Percentiles rank a stretch among this genome's conserved stretches.
Evolutionary conservation across 2,797 vertebrate genomes (phyloP).

Genomic region (Chrysocyon brachyurus): DNA sequence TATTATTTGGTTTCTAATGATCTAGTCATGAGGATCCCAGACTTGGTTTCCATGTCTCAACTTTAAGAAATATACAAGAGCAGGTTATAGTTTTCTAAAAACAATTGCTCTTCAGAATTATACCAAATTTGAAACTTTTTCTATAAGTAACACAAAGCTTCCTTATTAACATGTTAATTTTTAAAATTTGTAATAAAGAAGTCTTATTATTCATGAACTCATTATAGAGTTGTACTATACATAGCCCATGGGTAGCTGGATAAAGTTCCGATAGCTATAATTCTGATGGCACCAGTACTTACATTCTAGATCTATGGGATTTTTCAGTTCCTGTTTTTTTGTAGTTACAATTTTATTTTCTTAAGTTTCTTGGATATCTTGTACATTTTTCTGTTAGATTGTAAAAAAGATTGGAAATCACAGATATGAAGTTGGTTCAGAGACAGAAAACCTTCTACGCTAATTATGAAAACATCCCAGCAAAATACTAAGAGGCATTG

Average conservation of each 20-base stretch:
- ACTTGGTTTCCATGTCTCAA: neutral
- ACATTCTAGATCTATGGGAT: neutral
- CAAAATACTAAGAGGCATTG: neutral
- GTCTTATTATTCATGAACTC: conserved; percentile 1
- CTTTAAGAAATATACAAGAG: conserved; percentile 39
- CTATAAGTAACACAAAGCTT: neutral
- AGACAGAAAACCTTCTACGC: neutral
- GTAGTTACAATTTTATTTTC: conserved; percentile 9
- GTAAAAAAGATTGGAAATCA: neutral
- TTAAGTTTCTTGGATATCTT: conserved; percentile 40
- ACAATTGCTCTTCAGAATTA: neutral
- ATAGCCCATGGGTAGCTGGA: neutral
- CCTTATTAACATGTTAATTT: conserved; percentile 5
- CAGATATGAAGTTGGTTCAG: neutral
- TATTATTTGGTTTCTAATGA: too few relatives aligned
- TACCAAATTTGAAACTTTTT: neutral
- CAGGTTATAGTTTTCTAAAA: neutral
- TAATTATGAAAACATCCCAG: conserved; percentile 8
- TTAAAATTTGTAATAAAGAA: conserved; percentile 1
- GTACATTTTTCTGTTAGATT: neutral
- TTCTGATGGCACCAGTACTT: conserved; percentile 21
- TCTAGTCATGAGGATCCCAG: neutral
- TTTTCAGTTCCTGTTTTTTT: neutral
- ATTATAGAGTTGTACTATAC: conserved; percentile 33
- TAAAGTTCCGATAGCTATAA: neutral